Evolutionary conservation across 1,140 invertebrate species (phyloP), one percentile per base, ranked within the genome.

Genomic region (Nilaparvata lugens): DNA sequence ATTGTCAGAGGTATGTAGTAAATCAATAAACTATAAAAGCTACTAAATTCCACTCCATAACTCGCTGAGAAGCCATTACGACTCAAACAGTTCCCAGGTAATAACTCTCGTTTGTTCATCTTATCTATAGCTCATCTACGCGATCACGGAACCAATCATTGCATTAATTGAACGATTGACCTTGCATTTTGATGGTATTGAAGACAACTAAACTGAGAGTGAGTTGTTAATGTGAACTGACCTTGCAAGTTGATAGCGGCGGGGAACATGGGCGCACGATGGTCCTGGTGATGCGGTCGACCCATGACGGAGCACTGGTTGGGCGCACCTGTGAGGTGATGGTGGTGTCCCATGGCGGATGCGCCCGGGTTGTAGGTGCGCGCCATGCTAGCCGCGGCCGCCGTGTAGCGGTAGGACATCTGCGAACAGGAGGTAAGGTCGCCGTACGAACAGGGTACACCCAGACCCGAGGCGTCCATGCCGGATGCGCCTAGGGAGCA

Each of bases 401-500:
- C 84, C 14, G 80, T 81, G 67, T 87, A 87, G 4, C 84, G 77
- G 69, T 87, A 87, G 56, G 86, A 87, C 85, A 93, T 91, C 76
- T 92, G 89, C 45, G 87, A 87, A 74, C 89, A 93, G 11, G 88
- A 89, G 23, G 87, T 86, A 62, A 90, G 78, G 72, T 93, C 89
- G 23, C 87, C 86, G 74, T 91, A 92, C 6, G 87, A 84, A 72
- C 86, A 88, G 38, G 86, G 84, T 67, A 82, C 83, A 67, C 83
- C 83, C 28, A 83, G 69, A 43, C 77, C 76, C 11, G 79, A 76
- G 9, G 79, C 77, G 61, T 82, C 81, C 74, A 85, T 83, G 60
- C 79, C 78, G 31, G 79, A 74, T 13, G 77, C 76, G 54, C 83
- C 74, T 58, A 87, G 76, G 16, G 74, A 73, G 67, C 84, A 86